These are phyloP conservation scores for Holothuria scabra DNA, from an alignment of 53 echinoderm and acorn worm species.

Conservation along the genomic window DNA sequence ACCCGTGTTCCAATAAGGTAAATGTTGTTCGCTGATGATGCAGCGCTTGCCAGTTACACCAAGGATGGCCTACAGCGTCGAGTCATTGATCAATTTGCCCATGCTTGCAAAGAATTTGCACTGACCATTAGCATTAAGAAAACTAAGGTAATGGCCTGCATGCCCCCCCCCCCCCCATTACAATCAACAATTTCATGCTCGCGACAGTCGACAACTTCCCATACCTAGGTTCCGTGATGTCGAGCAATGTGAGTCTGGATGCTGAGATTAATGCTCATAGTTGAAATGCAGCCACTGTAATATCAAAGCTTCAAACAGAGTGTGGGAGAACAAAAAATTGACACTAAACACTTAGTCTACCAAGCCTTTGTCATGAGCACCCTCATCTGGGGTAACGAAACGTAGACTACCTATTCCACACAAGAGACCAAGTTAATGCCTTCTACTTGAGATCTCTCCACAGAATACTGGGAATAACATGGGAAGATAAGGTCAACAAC, in stretches of 20 bases:
- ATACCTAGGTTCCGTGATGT: slow-evolving; percentile 46
- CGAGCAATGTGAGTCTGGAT: slow-evolving; percentile 47
- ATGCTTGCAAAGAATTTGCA: slow-evolving; percentile 65
- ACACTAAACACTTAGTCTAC: slow-evolving; percentile 52
- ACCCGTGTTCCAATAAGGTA: slow-evolving; percentile 50
- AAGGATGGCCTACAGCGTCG: slow-evolving; percentile 49
- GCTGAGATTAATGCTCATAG: slow-evolving; percentile 30
- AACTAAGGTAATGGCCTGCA: slow-evolving; percentile 55
- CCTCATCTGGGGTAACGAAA: slow-evolving; percentile 51
- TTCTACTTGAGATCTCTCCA: background rate
- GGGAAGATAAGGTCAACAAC: slow-evolving; percentile 58
- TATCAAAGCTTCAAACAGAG: slow-evolving; percentile 11
- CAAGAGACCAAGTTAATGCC: slow-evolving; percentile 7
- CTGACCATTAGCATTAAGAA: slow-evolving; percentile 80
- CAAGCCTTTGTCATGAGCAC: slow-evolving; percentile 54
- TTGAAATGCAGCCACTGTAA: slow-evolving; percentile 48
- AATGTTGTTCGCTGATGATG: slow-evolving; percentile 66
- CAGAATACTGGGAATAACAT: slow-evolving; percentile 34
- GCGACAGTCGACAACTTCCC: slow-evolving; percentile 35
- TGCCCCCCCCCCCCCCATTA: slow-evolving; percentile 23
- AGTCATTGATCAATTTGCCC: slow-evolving; percentile 52
- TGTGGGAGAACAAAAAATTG: slow-evolving; percentile 42
- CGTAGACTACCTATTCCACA: background rate
- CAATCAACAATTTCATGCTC: background rate
- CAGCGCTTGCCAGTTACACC: slow-evolving; percentile 49